phyloP scores from a whole-genome alignment of 2,888 invertebrate genomes.

The Hedychridium roseum region DNA sequence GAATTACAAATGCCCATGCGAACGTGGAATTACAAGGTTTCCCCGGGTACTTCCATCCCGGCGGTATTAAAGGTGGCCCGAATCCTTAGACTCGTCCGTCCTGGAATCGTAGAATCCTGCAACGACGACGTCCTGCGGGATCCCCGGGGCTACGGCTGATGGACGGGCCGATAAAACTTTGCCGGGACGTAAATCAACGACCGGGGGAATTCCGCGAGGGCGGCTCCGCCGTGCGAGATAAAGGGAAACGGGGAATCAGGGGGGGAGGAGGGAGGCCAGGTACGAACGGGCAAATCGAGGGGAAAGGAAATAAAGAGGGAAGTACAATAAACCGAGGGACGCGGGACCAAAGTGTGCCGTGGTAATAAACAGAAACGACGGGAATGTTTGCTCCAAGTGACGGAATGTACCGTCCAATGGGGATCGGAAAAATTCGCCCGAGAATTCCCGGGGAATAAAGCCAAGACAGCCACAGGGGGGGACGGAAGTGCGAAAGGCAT shows the following conservation, averaged over 20 bases:
- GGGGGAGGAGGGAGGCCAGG: too few relatives aligned
- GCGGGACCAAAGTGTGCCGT: background rate
- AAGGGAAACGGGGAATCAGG: too few relatives aligned
- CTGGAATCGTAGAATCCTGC: slow-evolving; percentile 18
- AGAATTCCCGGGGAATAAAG: too few relatives aligned
- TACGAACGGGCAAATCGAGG: slow-evolving; percentile 11
- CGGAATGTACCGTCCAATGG: too few relatives aligned
- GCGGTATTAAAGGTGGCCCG: slow-evolving; percentile 27
- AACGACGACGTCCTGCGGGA: slow-evolving; percentile 22
- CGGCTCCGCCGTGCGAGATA: too few relatives aligned
- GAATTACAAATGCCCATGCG: too few relatives aligned
- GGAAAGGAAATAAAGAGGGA: slow-evolving; percentile 8
- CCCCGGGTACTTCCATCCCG: background rate
- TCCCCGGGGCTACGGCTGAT: slow-evolving; percentile 31
- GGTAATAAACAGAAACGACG: too few relatives aligned
- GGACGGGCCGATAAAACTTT: slow-evolving; percentile 53
- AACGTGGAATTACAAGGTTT: too few relatives aligned
- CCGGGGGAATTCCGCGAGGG: slow-evolving; percentile 30
- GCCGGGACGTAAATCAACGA: slow-evolving; percentile 49
- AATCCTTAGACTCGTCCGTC: slow-evolving; percentile 16
- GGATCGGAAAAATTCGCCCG: too few relatives aligned
- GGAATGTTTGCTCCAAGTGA: too few relatives aligned
- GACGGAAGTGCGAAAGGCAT: too few relatives aligned
- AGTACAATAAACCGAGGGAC: slow-evolving; percentile 1
- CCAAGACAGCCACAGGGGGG: too few relatives aligned